Evolutionary conservation across 2,888 invertebrate genomes (phyloP).

Genomic region (Fragum sueziense): DNA sequence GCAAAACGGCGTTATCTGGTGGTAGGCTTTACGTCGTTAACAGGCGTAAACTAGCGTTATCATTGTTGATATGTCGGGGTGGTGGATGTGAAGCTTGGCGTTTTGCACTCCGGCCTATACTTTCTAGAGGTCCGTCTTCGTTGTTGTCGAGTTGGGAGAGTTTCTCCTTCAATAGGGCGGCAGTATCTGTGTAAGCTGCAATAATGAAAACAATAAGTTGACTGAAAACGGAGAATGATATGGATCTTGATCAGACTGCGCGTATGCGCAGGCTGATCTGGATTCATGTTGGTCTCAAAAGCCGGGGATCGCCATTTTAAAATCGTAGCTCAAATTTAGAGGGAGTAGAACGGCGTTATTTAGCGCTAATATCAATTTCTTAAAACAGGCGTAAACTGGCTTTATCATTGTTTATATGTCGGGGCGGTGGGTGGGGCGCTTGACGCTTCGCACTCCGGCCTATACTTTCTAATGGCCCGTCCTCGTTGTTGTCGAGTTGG

Average conservation of each 20-base stretch:
- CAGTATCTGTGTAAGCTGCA: constrained; percentile 55
- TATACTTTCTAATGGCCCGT: constrained; percentile 45
- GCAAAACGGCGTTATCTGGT: too few relatives aligned
- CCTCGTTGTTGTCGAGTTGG: constrained; percentile 51
- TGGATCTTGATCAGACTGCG: too few relatives aligned
- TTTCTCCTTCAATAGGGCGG: constrained; percentile 55
- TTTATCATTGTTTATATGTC: constrained; percentile 23
- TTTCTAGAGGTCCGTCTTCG: constrained; percentile 46
- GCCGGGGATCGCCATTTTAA: too few relatives aligned
- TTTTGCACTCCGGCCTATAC: constrained; percentile 38
- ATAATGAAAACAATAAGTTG: too few relatives aligned
- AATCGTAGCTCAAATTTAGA: too few relatives aligned
- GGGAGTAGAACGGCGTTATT: too few relatives aligned
- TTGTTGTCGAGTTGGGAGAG: constrained; percentile 50
- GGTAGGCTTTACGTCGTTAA: too few relatives aligned
- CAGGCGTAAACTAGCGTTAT: constrained; percentile 54
- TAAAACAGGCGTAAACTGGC: constrained; percentile 57
- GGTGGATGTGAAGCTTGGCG: constrained; percentile 47
- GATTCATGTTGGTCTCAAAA: too few relatives aligned
- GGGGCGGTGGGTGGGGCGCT: constrained; percentile 45
- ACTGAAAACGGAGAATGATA: too few relatives aligned
- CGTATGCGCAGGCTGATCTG: too few relatives aligned
- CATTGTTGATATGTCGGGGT: constrained; percentile 5
- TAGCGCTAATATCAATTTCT: too few relatives aligned
- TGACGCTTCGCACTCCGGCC: constrained; percentile 31